Evolutionary conservation across 2,113 vertebrate species (phyloP).

Genomic region (Lucifuga dentata): DNA sequence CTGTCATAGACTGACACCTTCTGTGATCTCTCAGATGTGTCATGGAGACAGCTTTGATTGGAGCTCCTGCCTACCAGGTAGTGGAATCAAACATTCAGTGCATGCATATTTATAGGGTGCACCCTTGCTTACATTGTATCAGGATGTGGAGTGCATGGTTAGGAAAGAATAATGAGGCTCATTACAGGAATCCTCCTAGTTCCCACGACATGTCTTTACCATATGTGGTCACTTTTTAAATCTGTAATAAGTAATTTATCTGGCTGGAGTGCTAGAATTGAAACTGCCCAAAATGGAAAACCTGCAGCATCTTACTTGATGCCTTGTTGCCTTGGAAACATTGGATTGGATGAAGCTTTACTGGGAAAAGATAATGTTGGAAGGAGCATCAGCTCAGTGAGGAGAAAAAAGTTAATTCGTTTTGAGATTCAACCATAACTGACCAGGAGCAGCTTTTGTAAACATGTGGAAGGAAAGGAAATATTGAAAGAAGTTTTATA

Average conservation of each 20-base stretch:
- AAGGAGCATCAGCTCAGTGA: constrained; percentile 48
- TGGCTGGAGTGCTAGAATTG: constrained; percentile 55
- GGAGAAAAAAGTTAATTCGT: constrained; percentile 70
- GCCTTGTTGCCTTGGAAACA: constrained; percentile 79
- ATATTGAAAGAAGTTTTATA: constrained; percentile 60
- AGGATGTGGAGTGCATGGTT: constrained; percentile 32
- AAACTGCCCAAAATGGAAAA: constrained; percentile 60
- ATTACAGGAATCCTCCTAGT: constrained; percentile 59
- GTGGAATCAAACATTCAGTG: constrained; percentile 36
- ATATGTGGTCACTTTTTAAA: constrained; percentile 49
- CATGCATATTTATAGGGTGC: constrained; percentile 67
- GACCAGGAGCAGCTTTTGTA: constrained; percentile 70
- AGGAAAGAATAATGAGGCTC: constrained; percentile 70
- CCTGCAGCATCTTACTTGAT: constrained; percentile 47
- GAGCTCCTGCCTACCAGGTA: constrained; percentile 49
- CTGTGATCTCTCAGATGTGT: constrained; percentile 63
- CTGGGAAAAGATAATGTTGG: constrained; percentile 60
- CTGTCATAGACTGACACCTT: constrained; percentile 50
- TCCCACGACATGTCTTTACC: constrained; percentile 49
- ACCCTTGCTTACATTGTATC: constrained; percentile 41
- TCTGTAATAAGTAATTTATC: constrained; percentile 75
- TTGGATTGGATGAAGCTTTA: constrained; percentile 53
- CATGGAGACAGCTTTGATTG: constrained; percentile 64
- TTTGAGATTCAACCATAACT: constrained; percentile 76
- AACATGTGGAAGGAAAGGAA: constrained; percentile 46